Evolutionary conservation across 2,113 vertebrate genomes (phyloP), one percentile per base, ranked within the genome.

Genomic region (Reinhardtius hippoglossoides): DNA sequence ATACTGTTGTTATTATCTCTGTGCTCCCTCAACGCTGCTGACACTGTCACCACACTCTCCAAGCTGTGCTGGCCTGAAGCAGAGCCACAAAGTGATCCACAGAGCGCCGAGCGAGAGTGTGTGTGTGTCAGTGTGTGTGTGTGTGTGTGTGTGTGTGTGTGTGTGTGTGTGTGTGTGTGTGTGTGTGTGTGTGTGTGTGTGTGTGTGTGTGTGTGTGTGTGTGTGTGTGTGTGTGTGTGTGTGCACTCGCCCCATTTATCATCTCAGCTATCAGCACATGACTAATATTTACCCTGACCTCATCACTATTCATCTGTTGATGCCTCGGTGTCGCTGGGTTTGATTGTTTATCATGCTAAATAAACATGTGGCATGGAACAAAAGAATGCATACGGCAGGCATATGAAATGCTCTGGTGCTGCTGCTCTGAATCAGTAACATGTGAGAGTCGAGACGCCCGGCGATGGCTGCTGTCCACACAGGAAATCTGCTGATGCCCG

Each of bases 271-370:
- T 85, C 82, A 67, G 81, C 84, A 84, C 71, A 83, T 40, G 63
- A 59, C 84, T 66, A 89, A 88, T 88, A 90, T 89, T 91, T 86
- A 89, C 76, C 74, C 86, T 48, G 80, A 89, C 87, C 79, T 87
- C 92, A 89, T 91, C 88, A 77, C 74, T 87, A 88, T 93, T 91
- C 87, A 86, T 86, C 89, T 73, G 87, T 40, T 82, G 87, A 86
- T 78, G 84, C 76, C 72, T 76, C 72, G 13, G 73, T 59, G 54
- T 69, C 2, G 65, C 78, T 0, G 52, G 63, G 35, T 71, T 75
- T 67, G 80, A 84, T 82, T 84, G 89, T 90, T 87, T 88, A 72
- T 84, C 88, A 65, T 81, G 67, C 74, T 70, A 83, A 89, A 84
- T 24, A 90, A 88, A 92, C 87, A 86, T 61, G 78, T 87, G 89